A percentile compares a stretch with the other conserved stretches of the same genome.
Evolutionary conservation across 2,113 vertebrate species (phyloP).

Genomic region (Oncorhynchus tshawytscha): DNA sequence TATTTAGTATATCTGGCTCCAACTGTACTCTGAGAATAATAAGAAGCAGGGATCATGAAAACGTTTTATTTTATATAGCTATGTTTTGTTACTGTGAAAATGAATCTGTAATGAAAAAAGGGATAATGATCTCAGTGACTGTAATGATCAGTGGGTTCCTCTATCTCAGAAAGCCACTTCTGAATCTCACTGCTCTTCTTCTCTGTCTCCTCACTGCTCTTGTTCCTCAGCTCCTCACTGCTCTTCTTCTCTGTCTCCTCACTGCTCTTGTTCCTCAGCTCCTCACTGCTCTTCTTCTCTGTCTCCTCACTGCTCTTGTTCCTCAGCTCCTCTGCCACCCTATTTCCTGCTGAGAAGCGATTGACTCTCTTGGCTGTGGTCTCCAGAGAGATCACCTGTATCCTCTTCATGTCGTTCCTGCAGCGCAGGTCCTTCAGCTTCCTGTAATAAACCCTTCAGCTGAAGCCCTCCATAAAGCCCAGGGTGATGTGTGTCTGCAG

Average conservation of each 20-base stretch:
- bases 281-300: too few species aligned
- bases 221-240: too few species aligned
- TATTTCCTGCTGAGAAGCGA: background rate
- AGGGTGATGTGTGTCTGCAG: constrained; percentile 1
- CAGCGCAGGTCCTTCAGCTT: constrained; percentile 10
- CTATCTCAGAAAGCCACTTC: constrained; percentile 11
- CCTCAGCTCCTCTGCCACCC: background rate
- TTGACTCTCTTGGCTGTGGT: background rate
- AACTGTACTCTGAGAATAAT: background rate
- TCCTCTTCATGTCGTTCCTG: background rate
- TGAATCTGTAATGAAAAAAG: background rate
- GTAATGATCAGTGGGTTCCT: background rate
- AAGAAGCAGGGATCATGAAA: background rate
- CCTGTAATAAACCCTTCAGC: constrained; percentile 10
- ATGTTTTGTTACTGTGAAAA: background rate
- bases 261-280: background rate
- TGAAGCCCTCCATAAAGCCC: constrained; percentile 13
- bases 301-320: background rate
- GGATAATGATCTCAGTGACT: background rate
- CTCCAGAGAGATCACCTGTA: background rate
- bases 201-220: too few species aligned
- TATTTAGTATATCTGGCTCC: background rate
- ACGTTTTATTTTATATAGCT: background rate
- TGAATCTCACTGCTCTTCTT: background rate
- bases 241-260: too few species aligned